phyloP scores from a whole-genome alignment of 2,113 vertebrate species.

The Microcebus tavaratra region DNA sequence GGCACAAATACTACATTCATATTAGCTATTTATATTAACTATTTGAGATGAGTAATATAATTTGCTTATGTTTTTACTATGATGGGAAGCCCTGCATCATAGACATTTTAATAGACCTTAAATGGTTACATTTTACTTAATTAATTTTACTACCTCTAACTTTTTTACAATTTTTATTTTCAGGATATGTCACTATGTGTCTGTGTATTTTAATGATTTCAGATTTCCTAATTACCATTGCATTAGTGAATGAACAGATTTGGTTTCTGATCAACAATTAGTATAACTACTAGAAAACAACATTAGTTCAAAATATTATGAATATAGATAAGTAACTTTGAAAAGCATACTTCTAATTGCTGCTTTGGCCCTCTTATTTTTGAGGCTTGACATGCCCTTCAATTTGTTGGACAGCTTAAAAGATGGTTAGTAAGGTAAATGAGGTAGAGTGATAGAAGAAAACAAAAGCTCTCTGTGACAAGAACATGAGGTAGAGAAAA shows the following conservation, averaged over 20 bases:
- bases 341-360: background rate
- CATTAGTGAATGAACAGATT: constrained; percentile 13
- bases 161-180: constrained; percentile 28
- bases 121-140: constrained; percentile 36
- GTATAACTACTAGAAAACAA: constrained; percentile 22
- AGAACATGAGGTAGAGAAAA: background rate
- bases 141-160: constrained; percentile 63
- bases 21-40: constrained; percentile 59
- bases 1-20: constrained; percentile 69
- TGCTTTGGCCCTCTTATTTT: background rate
- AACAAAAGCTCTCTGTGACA: background rate
- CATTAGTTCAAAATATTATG: background rate
- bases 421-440: background rate
- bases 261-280: background rate
- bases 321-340: background rate
- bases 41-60: constrained; percentile 62
- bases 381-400: background rate
- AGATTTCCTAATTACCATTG: constrained; percentile 10
- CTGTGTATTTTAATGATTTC: constrained; percentile 26
- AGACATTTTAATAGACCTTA: constrained; percentile 46
- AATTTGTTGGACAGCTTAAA: background rate
- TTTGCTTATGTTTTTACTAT: constrained; percentile 52
- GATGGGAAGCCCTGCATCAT: constrained; percentile 33
- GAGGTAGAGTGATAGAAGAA: background rate
- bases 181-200: constrained; percentile 15